Evolutionary conservation across 2,888 invertebrate genomes (phyloP), one percentile per base, ranked within the genome.

Genomic region (Trissonchulus sp.): DNA sequence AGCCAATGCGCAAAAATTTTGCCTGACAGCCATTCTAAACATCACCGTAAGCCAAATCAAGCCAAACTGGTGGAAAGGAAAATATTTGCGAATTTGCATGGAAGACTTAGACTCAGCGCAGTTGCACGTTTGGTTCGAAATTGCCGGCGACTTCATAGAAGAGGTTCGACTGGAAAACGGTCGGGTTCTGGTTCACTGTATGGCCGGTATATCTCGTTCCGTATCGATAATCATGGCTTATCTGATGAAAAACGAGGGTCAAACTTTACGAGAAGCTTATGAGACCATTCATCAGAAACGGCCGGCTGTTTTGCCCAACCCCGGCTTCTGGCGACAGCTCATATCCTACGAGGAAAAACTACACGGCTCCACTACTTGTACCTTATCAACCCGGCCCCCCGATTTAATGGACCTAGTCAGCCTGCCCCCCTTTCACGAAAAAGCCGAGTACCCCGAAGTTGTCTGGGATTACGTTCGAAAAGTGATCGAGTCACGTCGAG

Each of bases 121-220:
- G 8, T 8, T 48, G 8, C 23, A 8, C 48, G 23, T 15, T 15
- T 48, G 48, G 48, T 48, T 48, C 48, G 23, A 48, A 8, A 48
- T 15, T 8, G 48, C 48, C 8, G 48, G 48, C 23, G 48, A 8
- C 8, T 48, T 48, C 48, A 48, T 48, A 8, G 48, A 48, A 48
- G 48, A 8, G 48, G 23, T 15, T 48, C 48, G 48, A 15, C n/a
- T n/a, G n/a, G n/a, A n/a, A n/a, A 8, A 48, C 86, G 86, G 78
- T 85, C 86, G 0, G n/a, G 65, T 65, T 0, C 84, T 93, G 79
- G 90, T 93, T 0, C 93, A 93, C 83, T 94, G 93, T 83, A 91
- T 93, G 1, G 93, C 93, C 0, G 93, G 93, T 0, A 91, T 93
- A 1, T 92, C 92, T 79, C 88, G 93, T 76, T 93, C 93, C 0